Conservation (phyloP, 1,140 invertebrate species). For the Mizuhopecten yessoensis region DNA sequence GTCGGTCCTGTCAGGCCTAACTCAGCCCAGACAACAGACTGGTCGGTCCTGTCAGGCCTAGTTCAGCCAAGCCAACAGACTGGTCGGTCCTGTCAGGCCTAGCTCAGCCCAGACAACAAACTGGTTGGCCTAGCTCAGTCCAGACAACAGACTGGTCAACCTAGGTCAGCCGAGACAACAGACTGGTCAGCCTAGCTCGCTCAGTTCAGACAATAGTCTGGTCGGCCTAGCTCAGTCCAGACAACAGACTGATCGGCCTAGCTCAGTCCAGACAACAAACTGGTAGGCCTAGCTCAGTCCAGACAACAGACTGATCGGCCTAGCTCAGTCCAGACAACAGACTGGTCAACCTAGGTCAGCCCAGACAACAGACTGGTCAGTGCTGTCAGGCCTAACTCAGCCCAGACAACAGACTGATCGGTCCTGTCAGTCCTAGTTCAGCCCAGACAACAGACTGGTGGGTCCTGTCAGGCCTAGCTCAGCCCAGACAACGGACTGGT, state of each 20-base stretch:
- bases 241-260: background rate
- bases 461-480: background rate
- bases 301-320: background rate
- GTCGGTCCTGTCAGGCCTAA: too few species aligned
- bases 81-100: background rate
- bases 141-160: slow-evolving; percentile 7
- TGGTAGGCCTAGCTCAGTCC: too few species aligned
- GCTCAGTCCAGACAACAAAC: slow-evolving; percentile 27
- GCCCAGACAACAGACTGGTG: slow-evolving; percentile 1
- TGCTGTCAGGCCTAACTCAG: background rate
- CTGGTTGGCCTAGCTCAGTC: too few species aligned
- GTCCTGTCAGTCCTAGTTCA: too few species aligned
- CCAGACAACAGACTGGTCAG: background rate
- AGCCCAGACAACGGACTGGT: slow-evolving; percentile 9
- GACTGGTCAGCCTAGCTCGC: background rate
- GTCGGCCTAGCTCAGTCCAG: too few species aligned
- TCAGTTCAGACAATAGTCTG: slow-evolving; percentile 2
- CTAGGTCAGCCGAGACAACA: slow-evolving; percentile 24
- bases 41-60: background rate
- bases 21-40: slow-evolving; percentile 17
- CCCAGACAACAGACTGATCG: background rate
- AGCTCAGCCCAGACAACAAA: background rate
- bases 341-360: too few species aligned
- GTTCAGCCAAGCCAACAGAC: slow-evolving; percentile 11
- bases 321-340: slow-evolving; percentile 36